phyloP scores from a whole-genome alignment of 1,140 invertebrate genomes.

The Colletes latitarsis region DNA sequence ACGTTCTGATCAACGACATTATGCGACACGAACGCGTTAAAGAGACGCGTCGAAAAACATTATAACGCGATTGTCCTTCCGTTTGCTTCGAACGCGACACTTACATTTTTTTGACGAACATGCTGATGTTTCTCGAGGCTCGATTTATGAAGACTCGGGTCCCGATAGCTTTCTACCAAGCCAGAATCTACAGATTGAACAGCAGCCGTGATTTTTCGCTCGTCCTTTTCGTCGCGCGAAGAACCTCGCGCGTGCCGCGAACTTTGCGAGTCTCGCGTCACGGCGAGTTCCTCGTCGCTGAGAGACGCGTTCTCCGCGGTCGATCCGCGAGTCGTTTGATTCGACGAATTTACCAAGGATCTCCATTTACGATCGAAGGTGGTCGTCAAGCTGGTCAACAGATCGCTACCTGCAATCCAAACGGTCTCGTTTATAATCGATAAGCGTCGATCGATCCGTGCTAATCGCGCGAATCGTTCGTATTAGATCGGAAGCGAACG shows the following conservation, averaged over 20 bases:
- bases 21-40: too few species aligned
- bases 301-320: slow-evolving; percentile 55
- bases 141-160: slow-evolving; percentile 77
- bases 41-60: too few species aligned
- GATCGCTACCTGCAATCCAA: slow-evolving; percentile 84
- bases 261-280: slow-evolving; percentile 20
- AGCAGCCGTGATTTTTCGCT: neutral
- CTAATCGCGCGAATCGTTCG: neutral
- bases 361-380: slow-evolving; percentile 89
- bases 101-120: slow-evolving; percentile 70
- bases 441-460: neutral
- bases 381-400: slow-evolving; percentile 86
- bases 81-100: neutral
- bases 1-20: neutral
- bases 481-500: slow-evolving; percentile 18
- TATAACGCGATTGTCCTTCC: too few species aligned
- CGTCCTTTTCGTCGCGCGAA: slow-evolving; percentile 26
- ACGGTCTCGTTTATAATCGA: slow-evolving; percentile 36
- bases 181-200: neutral
- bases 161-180: slow-evolving; percentile 71
- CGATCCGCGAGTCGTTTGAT: slow-evolving; percentile 62
- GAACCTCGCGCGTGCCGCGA: neutral
- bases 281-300: slow-evolving; percentile 45
- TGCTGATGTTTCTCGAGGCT: slow-evolving; percentile 67
- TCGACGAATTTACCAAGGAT: slow-evolving; percentile 81